These are phyloP conservation scores for Drosophila phalerata DNA, from an alignment of 2,888 invertebrate species.

Conservation along the genomic window DNA sequence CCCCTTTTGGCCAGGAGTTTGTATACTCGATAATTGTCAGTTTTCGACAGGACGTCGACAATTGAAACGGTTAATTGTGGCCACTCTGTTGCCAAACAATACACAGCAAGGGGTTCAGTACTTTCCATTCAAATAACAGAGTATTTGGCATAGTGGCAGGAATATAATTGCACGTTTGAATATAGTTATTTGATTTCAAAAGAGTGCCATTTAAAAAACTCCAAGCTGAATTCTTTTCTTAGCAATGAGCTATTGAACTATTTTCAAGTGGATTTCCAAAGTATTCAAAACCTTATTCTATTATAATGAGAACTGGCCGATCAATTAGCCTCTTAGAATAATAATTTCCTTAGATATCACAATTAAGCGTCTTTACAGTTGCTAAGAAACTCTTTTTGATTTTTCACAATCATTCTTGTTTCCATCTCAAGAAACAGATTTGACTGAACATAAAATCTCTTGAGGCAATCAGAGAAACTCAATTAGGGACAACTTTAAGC, in stretches of 20 bases:
- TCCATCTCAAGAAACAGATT: slow-evolving; percentile 24
- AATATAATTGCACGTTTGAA: slow-evolving; percentile 5
- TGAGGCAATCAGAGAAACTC: slow-evolving; percentile 44
- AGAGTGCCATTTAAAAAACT: not conserved
- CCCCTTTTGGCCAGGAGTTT: not conserved
- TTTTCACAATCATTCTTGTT: slow-evolving; percentile 10
- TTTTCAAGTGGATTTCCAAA: not conserved
- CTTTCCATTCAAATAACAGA: not conserved
- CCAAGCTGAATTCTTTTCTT: not conserved
- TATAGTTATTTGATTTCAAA: slow-evolving; percentile 12
- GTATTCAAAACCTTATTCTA: too few species aligned
- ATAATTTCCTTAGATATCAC: not conserved
- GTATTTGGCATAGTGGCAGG: slow-evolving; percentile 5
- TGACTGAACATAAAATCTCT: slow-evolving; percentile 2
- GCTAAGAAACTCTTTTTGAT: not conserved
- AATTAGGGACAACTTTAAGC: slow-evolving; percentile 43
- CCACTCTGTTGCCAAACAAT: slow-evolving; percentile 47
- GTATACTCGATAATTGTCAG: slow-evolving; percentile 43
- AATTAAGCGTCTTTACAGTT: slow-evolving; percentile 1
- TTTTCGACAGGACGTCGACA: slow-evolving; percentile 51
- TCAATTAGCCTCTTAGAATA: not conserved
- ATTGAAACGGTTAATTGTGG: slow-evolving; percentile 62
- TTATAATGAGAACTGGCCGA: too few species aligned
- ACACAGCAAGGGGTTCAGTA: slow-evolving; percentile 9
- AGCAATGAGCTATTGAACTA: not conserved